Evolutionary conservation across 2,888 invertebrate species (phyloP), one percentile per base, ranked within the genome.

Genomic region (Drosophila pseudotalamancana): DNA sequence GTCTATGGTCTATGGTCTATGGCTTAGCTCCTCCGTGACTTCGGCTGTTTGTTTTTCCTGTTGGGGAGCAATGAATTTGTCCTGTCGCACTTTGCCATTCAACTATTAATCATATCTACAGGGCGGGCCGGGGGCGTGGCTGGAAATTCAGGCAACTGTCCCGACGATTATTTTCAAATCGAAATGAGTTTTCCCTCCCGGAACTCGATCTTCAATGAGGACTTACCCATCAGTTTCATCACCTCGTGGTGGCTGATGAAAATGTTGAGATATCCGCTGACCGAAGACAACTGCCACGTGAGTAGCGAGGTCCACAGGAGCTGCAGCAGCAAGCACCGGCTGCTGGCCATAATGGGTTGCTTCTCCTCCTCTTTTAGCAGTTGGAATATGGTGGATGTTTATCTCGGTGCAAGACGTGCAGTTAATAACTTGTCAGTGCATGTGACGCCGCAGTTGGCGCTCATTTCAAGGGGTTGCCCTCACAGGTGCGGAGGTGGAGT

Each of bases 201-300:
- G 8, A 2, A 2, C 37, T 18, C 21, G 21, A 34, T 4, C 4
- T 4, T 11, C 11, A 9, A 25, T 40, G 16, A 16, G 46, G 40
- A 92, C 95, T 94, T 92, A 96, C 95, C 95, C 91, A 96, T 92
- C 86, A 96, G 92, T 92, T 95, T 95, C 94, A 94, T 94, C 89
- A 96, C 95, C 93, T 96, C 95, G 73, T 94, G 94, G 91, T 95
- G 94, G 91, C 95, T 95, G 92, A 96, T 95, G 92, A 95, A 96
- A 89, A 96, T 94, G 92, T 95, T 95, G 89, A 95, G 93, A 93
- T 95, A 95, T 91, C 94, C 94, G 91, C 93, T 92, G 92, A 93
- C 93, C 92, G 92, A 89, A 57, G 84, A 57, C 49, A 90, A 81
- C 71, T 87, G 87, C 89, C 89, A 90, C 45, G 82, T 73, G 63